phyloP scores from a whole-genome alignment of 2,113 vertebrate genomes.

The Galbula dea region DNA sequence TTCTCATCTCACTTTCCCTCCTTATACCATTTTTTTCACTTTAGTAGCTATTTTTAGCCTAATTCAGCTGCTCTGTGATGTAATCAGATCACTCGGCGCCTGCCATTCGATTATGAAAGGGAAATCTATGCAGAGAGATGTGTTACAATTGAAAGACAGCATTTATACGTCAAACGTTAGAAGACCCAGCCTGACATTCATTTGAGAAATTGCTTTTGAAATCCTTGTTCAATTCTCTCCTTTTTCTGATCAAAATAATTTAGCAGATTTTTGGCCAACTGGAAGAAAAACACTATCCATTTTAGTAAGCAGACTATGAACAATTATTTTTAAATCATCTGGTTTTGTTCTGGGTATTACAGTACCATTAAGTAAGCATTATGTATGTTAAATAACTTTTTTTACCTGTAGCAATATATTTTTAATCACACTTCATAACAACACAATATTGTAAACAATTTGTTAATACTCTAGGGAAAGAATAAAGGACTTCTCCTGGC shows the following conservation, averaged over 20 bases:
- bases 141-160: neutral
- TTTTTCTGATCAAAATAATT: neutral
- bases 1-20: neutral
- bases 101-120: neutral
- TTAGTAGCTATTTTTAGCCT: neutral
- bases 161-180: neutral
- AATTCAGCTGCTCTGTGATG: neutral
- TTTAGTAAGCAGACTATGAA: neutral
- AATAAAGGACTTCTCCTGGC: neutral
- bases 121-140: neutral
- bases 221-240: neutral
- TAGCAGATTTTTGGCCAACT: neutral
- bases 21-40: neutral
- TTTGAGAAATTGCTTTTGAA: neutral
- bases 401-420: neutral
- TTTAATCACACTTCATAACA: neutral
- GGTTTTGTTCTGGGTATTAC: neutral
- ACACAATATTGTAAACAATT: neutral
- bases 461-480: neutral
- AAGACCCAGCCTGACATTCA: neutral
- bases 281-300: neutral
- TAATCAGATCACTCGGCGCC: neutral
- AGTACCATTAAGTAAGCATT: neutral
- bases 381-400: neutral
- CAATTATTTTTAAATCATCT: neutral